phyloP scores from a whole-genome alignment of 2,113 vertebrate species.

The Brevimyrus niger region DNA sequence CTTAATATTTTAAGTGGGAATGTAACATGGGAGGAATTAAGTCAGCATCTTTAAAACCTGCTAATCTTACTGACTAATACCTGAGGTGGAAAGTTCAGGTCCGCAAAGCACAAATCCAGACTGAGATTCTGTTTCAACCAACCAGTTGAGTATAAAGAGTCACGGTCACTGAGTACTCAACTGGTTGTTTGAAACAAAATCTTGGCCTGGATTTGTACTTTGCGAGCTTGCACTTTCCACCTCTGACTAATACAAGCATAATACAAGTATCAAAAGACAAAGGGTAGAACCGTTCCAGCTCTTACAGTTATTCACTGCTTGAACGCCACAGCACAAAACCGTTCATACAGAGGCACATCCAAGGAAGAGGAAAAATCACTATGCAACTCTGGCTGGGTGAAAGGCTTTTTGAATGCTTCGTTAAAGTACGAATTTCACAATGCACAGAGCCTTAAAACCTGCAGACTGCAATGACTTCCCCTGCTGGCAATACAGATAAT shows the following conservation, averaged over 20 bases:
- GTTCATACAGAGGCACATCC: background rate
- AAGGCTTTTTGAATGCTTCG: background rate
- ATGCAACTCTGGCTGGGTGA: background rate
- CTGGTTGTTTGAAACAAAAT: background rate
- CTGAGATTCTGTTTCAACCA: background rate
- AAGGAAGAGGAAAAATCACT: background rate
- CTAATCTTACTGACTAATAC: background rate
- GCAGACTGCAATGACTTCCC: background rate
- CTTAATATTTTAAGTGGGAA: background rate
- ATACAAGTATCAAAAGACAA: background rate
- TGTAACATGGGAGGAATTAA: background rate
- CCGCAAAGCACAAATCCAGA: background rate
- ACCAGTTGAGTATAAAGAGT: background rate
- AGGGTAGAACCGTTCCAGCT: background rate
- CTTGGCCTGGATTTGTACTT: background rate
- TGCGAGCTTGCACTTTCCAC: background rate
- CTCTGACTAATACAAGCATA: background rate
- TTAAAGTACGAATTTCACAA: background rate
- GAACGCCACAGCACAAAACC: background rate
- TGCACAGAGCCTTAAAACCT: background rate
- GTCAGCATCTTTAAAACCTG: background rate
- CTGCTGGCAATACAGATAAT: background rate
- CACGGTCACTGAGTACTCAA: background rate
- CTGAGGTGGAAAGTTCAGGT: background rate
- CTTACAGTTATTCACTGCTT: background rate